phyloP scores from a whole-genome alignment of 2,797 vertebrate genomes.

The Echiichthys vipera region DNA sequence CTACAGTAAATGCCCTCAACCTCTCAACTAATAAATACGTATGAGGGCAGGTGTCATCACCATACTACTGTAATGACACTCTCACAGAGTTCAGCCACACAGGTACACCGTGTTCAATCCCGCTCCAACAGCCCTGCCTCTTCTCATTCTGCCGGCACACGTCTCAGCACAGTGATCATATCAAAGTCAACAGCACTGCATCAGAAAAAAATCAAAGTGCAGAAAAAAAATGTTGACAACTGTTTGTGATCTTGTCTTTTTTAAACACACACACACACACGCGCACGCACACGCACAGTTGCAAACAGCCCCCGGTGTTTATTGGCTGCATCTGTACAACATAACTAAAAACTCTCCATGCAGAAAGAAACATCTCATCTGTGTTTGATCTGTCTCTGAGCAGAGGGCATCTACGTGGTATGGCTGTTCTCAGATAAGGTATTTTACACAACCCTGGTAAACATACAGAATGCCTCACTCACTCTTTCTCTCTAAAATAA shows the following conservation, averaged over 20 bases:
- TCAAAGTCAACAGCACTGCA: slow-evolving; percentile 54
- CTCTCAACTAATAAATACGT: not conserved
- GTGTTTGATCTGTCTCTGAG: slow-evolving; percentile 9
- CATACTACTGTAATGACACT: not conserved
- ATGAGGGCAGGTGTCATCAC: not conserved
- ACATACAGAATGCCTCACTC: not conserved
- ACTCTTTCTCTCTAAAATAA: slow-evolving; percentile 20
- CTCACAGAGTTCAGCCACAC: not conserved
- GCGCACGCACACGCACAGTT: not conserved
- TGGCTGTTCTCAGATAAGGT: not conserved
- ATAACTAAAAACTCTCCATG: slow-evolving; percentile 9
- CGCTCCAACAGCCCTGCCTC: slow-evolving; percentile 2
- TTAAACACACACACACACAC: slow-evolving; percentile 34
- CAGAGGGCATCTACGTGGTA: slow-evolving; percentile 11
- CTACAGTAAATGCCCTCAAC: not conserved
- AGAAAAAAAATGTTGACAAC: slow-evolving; percentile 34
- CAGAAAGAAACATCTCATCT: slow-evolving; percentile 18
- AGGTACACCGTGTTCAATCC: slow-evolving; percentile 16
- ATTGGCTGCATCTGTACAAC: slow-evolving; percentile 37
- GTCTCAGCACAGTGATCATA: slow-evolving; percentile 45
- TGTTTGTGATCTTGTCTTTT: slow-evolving; percentile 37
- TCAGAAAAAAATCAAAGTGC: slow-evolving; percentile 49
- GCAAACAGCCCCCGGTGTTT: slow-evolving; percentile 32
- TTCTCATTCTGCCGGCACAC: slow-evolving; percentile 39
- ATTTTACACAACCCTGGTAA: slow-evolving; percentile 7